phyloP scores from a whole-genome alignment of 2,888 invertebrate species.

The Julus scanicus region DNA sequence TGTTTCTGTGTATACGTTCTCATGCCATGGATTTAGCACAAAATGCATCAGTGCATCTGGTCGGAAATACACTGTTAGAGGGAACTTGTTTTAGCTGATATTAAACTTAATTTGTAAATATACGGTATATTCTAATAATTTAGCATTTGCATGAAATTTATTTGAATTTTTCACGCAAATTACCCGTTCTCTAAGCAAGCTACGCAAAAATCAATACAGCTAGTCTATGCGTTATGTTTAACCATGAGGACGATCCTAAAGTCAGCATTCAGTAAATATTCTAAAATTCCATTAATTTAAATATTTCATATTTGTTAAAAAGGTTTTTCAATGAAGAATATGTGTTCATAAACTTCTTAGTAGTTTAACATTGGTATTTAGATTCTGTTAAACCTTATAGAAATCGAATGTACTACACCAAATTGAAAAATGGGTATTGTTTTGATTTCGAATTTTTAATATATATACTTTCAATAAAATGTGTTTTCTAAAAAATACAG shows the following conservation, averaged over 20 bases:
- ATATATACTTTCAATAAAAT: too few relatives aligned
- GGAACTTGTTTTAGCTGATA: not conserved
- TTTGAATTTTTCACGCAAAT: not conserved
- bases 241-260: not conserved
- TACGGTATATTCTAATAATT: not conserved
- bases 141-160: slow-evolving; percentile 8
- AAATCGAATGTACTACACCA: too few relatives aligned
- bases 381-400: too few relatives aligned
- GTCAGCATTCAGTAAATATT: not conserved
- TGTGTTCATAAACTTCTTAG: too few relatives aligned
- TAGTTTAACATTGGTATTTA: too few relatives aligned
- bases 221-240: not conserved
- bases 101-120: slow-evolving; percentile 4
- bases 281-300: not conserved
- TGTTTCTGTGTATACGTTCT: not conserved
- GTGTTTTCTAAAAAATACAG: too few relatives aligned
- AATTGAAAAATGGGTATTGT: too few relatives aligned
- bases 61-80: not conserved
- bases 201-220: not conserved
- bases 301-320: too few relatives aligned
- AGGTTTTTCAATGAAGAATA: too few relatives aligned
- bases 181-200: not conserved
- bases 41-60: not conserved
- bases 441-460: too few relatives aligned
- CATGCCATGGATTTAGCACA: not conserved